Evolutionary conservation across 2,113 vertebrate genomes (phyloP).

Genomic region (Mobula hypostoma): DNA sequence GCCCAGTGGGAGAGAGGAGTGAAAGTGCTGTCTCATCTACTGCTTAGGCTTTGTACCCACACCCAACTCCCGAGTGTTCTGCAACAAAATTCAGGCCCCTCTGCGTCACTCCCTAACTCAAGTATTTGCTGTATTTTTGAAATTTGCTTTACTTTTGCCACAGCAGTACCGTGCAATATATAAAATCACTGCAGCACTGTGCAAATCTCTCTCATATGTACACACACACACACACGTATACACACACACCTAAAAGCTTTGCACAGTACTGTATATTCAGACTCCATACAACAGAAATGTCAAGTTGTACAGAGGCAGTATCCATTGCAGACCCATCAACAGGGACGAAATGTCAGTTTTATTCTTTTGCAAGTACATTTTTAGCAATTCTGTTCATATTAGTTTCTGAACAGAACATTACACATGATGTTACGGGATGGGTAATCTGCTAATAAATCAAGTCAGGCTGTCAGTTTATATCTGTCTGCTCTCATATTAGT

Average conservation of each 20-base stretch:
- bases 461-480: neutral
- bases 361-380: neutral
- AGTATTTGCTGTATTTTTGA: neutral
- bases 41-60: neutral
- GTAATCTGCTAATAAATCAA: conserved; percentile 26
- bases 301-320: neutral
- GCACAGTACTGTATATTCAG: neutral
- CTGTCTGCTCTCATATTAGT: neutral
- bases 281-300: neutral
- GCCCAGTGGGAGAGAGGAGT: no score
- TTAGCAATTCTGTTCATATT: neutral
- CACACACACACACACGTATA: no score
- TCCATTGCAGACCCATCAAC: neutral
- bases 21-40: no score
- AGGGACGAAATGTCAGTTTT: neutral
- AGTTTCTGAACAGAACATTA: neutral
- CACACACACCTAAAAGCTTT: no score
- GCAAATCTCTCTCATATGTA: no score
- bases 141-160: no score
- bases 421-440: neutral
- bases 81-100: no score
- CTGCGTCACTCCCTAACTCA: neutral
- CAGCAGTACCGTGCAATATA: no score
- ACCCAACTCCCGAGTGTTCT: neutral
- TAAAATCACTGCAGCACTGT: no score